phyloP scores from a whole-genome alignment of 1,140 invertebrate species.

The Panagrolaimus sp. region DNA sequence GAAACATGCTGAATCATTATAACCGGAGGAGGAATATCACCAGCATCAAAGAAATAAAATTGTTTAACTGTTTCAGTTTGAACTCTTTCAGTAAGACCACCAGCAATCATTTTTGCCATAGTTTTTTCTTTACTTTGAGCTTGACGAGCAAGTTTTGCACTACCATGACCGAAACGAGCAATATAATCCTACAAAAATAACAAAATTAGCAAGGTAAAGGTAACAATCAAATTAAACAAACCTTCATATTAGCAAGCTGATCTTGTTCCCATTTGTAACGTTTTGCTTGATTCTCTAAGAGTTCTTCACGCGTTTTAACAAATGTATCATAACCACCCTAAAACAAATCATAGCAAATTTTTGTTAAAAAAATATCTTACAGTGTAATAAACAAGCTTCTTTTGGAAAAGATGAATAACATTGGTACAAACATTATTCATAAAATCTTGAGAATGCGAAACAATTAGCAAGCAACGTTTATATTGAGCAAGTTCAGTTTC shows the following conservation, averaged over 20 bases:
- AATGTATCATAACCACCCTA: slow-evolving; percentile 90
- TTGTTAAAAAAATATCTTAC: slow-evolving; percentile 64
- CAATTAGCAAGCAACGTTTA: slow-evolving; percentile 92
- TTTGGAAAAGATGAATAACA: slow-evolving; percentile 89
- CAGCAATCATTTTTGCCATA: slow-evolving; percentile 94
- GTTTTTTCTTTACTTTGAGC: slow-evolving; percentile 99
- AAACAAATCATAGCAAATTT: too few relatives aligned
- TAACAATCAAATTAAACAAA: too few relatives aligned
- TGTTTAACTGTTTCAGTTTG: slow-evolving; percentile 71
- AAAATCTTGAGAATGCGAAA: slow-evolving; percentile 99
- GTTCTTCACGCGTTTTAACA: slow-evolving; percentile 79
- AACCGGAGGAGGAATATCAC: slow-evolving; percentile 91
- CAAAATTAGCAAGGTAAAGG: too few relatives aligned
- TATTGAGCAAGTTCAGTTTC: slow-evolving; percentile 93
- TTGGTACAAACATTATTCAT: slow-evolving; percentile 98
- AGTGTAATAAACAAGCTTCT: slow-evolving; percentile 85
- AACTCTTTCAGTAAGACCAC: slow-evolving; percentile 90
- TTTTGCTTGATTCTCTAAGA: slow-evolving; percentile 96
- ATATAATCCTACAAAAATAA: slow-evolving; percentile 98
- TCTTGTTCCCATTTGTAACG: slow-evolving; percentile 99
- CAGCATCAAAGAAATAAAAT: slow-evolving; percentile 87
- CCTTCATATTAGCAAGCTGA: slow-evolving; percentile 96
- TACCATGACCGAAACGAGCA: slow-evolving; percentile 96
- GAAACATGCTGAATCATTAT: slow-evolving; percentile 98
- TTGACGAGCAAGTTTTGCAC: slow-evolving; percentile 91